phyloP scores from a whole-genome alignment of 2,888 invertebrate species.

The Drosophila ezoana region DNA sequence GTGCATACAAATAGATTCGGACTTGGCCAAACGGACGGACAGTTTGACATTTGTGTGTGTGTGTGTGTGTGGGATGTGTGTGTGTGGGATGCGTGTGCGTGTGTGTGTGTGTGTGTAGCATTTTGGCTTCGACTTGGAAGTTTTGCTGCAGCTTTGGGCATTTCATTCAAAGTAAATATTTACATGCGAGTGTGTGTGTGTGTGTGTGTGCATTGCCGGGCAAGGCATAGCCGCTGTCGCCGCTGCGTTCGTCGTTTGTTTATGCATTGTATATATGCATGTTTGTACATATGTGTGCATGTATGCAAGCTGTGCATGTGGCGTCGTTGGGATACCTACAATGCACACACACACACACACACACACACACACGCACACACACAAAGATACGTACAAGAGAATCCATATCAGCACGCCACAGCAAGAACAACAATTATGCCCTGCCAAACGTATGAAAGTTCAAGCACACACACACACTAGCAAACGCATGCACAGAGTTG shows the following conservation, averaged over 20 bases:
- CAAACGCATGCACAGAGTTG: constrained; percentile 43
- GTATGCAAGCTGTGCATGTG: constrained; percentile 30
- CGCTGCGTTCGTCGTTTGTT: constrained; percentile 28
- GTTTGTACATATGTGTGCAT: constrained; percentile 11
- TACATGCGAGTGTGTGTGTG: constrained; percentile 29
- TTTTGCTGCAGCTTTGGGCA: constrained; percentile 59
- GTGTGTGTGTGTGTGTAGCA: constrained; percentile 15
- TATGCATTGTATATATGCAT: constrained; percentile 37
- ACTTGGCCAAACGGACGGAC: constrained; percentile 26
- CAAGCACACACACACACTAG: constrained; percentile 49
- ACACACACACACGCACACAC: not conserved
- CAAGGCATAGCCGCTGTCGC: constrained; percentile 18
- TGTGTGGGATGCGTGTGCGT: constrained; percentile 8
- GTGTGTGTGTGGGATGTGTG: constrained; percentile 3
- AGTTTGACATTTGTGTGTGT: constrained; percentile 19
- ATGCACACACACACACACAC: constrained; percentile 17
- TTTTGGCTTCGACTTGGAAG: constrained; percentile 50
- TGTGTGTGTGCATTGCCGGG: constrained; percentile 25
- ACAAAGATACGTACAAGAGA: constrained; percentile 45
- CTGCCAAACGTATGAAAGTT: constrained; percentile 66
- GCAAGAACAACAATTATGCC: constrained; percentile 57
- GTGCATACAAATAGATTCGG: constrained; percentile 44
- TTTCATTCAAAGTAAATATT: constrained; percentile 70
- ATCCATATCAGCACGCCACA: constrained; percentile 72
- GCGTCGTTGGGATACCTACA: constrained; percentile 44